Conservation (phyloP, 2,888 invertebrate genomes). For the Stenichneumon culpator region DNA sequence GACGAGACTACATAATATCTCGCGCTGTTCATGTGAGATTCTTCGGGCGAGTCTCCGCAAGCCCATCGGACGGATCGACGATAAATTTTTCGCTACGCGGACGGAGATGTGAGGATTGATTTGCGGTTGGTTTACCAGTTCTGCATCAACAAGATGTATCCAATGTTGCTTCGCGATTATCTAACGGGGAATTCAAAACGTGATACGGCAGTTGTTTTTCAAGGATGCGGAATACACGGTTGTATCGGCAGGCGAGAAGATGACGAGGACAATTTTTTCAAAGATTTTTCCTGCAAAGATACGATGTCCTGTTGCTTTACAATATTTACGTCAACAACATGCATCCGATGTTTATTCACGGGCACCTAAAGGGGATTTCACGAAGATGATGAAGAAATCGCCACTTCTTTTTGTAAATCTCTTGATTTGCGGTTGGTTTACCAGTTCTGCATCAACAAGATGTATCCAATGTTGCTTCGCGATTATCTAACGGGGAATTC, state of each 20-base stretch:
- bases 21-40: neutral
- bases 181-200: constrained; percentile 36
- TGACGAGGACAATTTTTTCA: constrained; percentile 4
- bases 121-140: constrained; percentile 52
- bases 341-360: constrained; percentile 6
- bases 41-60: neutral
- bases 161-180: constrained; percentile 8
- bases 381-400: too few species aligned
- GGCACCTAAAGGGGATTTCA: constrained; percentile 22
- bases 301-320: neutral
- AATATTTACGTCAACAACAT: neutral
- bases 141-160: constrained; percentile 32
- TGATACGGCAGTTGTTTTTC: constrained; percentile 1
- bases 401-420: too few species aligned
- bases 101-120: constrained; percentile 38
- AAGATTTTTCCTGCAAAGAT: too few species aligned
- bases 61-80: constrained; percentile 7
- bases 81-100: neutral
- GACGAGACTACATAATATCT: constrained; percentile 34
- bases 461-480: constrained; percentile 16
- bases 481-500: constrained; percentile 36
- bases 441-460: constrained; percentile 37
- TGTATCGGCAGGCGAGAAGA: neutral
- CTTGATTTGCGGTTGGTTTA: constrained; percentile 56
- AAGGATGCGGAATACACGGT: neutral